Evolutionary conservation across 2,113 vertebrate genomes (phyloP), one percentile per base, ranked within the genome.

Genomic region (Martes martes): DNA sequence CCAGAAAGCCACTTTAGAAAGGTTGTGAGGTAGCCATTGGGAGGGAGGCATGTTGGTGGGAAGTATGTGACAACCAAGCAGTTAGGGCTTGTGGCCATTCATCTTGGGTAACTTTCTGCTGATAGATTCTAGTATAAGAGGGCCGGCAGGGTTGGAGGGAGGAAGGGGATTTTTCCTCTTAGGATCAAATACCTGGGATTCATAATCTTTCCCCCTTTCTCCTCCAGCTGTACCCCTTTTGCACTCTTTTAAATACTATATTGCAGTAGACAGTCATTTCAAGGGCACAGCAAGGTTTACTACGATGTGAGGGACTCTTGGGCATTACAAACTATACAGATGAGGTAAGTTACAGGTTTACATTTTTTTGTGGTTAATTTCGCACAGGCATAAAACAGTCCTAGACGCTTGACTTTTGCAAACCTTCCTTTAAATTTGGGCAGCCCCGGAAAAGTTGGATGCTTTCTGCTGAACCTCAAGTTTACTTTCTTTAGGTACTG

Each of bases 211-310:
- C 21, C 76, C 45, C 55, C 50, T 86, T 81, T 97, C 55, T 96
- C 42, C 93, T 87, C 86, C 65, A 87, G 36, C 57, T 80, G 0
- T 91, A 18, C 33, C 33, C 45, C 36, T 92, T 86, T 94, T 74
- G n/a, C 61, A 88, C 28, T 80, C 45, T 94, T 4, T 87, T 67
- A 0, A 82, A 5, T 55, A 76, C 67, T 67, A 0, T 89, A 69
- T 76, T 47, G 79, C 89, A 93, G 52, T 88, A 95, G 69, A 96
- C 36, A 81, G 1, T 97, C 65, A 69, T 96, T 91, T 86, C 95
- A 59, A 89, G 78, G 67, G 67, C 69, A 59, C 74, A 67, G 19
- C 88, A 89, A 47, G 61, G 55, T 95, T 89, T 89, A 80, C 85
- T 69, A 16, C 21, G 28, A 67, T 79, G 28, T 94, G 91, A 97